These are phyloP conservation scores for Pelodiscus sinensis DNA, from an alignment of 2,113 vertebrate genomes.

Conservation along the genomic window DNA sequence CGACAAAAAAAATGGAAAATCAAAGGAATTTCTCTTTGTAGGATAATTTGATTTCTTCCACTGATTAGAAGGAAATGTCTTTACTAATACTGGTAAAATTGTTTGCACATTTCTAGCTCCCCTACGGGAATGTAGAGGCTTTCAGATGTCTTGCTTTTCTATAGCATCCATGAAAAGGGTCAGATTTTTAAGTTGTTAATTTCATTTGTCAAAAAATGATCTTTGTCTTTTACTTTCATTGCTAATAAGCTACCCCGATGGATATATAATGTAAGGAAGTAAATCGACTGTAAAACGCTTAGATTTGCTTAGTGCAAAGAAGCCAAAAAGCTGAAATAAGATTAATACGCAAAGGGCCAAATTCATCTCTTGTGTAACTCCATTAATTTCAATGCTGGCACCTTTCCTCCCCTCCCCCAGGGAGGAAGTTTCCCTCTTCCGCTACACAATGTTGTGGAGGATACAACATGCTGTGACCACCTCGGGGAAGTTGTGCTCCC, in stretches of 20 bases:
- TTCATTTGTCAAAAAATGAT: not conserved
- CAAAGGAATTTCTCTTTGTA: not conserved
- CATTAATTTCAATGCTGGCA: not conserved
- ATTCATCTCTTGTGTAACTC: not conserved
- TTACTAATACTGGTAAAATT: not conserved
- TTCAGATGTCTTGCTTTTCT: not conserved
- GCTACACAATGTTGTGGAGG: no score
- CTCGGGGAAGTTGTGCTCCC: no score
- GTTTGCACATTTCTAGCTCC: not conserved
- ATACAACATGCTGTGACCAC: no score
- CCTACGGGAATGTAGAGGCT: not conserved
- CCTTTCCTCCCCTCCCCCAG: no score
- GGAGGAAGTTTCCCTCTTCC: no score
- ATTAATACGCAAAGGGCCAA: not conserved
- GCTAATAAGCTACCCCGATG: not conserved
- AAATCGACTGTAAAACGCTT: not conserved
- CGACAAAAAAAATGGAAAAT: not conserved
- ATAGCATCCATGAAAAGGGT: not conserved
- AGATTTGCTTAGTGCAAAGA: not conserved
- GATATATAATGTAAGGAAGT: slow-evolving; percentile 1
- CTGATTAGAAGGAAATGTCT: not conserved
- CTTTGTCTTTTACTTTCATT: not conserved
- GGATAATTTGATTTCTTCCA: not conserved
- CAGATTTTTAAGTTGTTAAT: not conserved
- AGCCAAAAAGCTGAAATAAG: not conserved